Evolutionary conservation across 1,140 invertebrate species (phyloP).

Genomic region (Manduca sexta): DNA sequence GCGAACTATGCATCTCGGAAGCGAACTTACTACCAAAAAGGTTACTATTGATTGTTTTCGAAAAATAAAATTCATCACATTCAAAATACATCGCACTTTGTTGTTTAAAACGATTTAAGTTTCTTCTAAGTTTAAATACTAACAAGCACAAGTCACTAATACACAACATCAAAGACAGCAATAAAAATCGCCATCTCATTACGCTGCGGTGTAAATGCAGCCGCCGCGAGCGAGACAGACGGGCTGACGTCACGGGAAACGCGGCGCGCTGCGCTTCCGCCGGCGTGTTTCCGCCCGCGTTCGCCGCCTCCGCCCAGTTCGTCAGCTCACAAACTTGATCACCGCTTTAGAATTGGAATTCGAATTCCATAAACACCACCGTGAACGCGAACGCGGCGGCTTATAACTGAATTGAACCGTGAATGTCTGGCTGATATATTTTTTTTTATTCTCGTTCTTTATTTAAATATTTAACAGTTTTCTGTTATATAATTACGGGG

Average conservation of each 20-base stretch:
- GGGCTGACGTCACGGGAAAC: conserved; percentile 38
- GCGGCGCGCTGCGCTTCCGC: conserved; percentile 19
- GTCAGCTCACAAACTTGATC: conserved; percentile 14
- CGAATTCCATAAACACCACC: conserved; percentile 4
- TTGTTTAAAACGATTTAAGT: too few relatives aligned
- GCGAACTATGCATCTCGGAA: too few relatives aligned
- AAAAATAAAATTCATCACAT: too few relatives aligned
- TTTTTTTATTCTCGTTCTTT: background rate
- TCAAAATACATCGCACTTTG: too few relatives aligned
- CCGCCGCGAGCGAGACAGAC: conserved; percentile 11
- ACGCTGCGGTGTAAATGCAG: conserved; percentile 9
- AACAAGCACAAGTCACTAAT: too few relatives aligned
- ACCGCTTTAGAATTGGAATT: conserved; percentile 6
- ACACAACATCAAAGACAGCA: too few relatives aligned
- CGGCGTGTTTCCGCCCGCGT: conserved; percentile 40
- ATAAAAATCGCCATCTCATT: too few relatives aligned
- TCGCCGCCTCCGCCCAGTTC: conserved; percentile 8
- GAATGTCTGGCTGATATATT: background rate
- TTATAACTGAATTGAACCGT: background rate
- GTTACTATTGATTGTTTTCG: too few relatives aligned
- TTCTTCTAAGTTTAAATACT: too few relatives aligned
- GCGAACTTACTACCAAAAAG: too few relatives aligned
- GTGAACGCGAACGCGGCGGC: too few relatives aligned
- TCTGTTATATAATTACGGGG: too few relatives aligned
- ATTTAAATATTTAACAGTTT: background rate